Base-by-base conservation (phyloP, 2,888 invertebrate genomes). In the Hirtodrosophila cameraria region DNA sequence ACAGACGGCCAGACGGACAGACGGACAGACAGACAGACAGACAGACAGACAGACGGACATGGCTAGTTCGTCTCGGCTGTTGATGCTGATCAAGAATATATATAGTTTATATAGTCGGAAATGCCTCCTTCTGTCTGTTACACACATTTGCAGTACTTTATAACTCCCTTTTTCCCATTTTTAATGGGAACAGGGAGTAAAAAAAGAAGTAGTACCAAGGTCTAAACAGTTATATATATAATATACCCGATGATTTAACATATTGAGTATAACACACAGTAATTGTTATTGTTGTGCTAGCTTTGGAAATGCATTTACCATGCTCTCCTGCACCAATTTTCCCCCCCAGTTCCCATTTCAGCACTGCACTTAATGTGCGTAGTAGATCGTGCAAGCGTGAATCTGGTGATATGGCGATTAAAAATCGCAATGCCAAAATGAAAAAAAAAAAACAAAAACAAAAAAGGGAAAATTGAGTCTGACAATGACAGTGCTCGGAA, bases 371-470 rank as follows among this genome's bases (percentile, higher is more conserved):
- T 84, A 79, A 79, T 79, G 85, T 81, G 79, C 71, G 79, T 79
- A 81, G 78, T 84, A 85, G 79, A 79, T 81, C 85, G 86, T 62
- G 86, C 73, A 80, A 79, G 80, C 86, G 80, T 85, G 75, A 80
- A 80, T 82, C 80, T 80, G 86, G 79, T 69, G 80, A 80, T 80
- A 80, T 74, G 76, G 74, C 83, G 80, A 81, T 85, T 85, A 86
- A 83, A 86, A 86, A 82, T 80, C 64, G 72, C 79, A 72, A 50
- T 77, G 58, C 49, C 49, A 58, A 67, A 76, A 33, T 57, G 53
- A 42, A 36, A 28, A 45, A 39, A 30, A 58, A 43, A 13, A 42
- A 13, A 16, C 36, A 33, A 49, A 38, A 39, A 12, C 27, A 11
- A 9, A 28, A 16, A 52, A 53, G 18, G 18, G 23, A 31, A 46